Evolutionary conservation across 2,888 invertebrate species (phyloP).

Genomic region (Pyrgus malvae): DNA sequence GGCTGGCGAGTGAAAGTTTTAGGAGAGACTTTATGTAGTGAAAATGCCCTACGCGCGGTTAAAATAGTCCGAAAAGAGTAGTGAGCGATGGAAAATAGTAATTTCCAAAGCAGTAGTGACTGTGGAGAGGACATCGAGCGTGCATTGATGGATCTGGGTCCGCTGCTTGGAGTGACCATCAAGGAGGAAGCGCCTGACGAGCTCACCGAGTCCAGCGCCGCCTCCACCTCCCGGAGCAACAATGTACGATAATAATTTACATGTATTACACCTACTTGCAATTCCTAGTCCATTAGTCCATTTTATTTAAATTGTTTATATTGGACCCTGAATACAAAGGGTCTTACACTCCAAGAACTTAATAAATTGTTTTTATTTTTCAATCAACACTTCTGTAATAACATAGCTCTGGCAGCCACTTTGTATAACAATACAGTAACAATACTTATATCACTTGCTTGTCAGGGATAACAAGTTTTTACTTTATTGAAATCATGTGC

Average conservation of each 20-base stretch:
- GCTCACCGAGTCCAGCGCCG: slow-evolving; percentile 48
- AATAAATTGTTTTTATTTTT: no score
- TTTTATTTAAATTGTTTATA: no score
- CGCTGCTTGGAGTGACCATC: slow-evolving; percentile 70
- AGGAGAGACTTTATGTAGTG: slow-evolving; percentile 40
- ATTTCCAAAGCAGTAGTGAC: slow-evolving; percentile 64
- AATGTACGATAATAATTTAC: slow-evolving; percentile 48
- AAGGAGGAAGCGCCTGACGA: slow-evolving; percentile 74
- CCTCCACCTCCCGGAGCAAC: slow-evolving; percentile 42
- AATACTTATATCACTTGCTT: no score
- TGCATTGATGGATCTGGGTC: slow-evolving; percentile 74
- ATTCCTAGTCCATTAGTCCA: no score
- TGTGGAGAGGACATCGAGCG: slow-evolving; percentile 74
- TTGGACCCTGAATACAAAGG: no score
- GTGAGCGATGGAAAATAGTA: slow-evolving; percentile 64
- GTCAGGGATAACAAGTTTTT: no score
- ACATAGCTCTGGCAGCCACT: no score
- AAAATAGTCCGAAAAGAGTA: slow-evolving; percentile 43
- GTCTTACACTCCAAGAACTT: no score
- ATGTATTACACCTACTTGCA: background rate
- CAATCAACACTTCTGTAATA: no score
- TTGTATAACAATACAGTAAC: no score
- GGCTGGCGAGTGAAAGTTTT: slow-evolving; percentile 67
- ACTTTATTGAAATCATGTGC: no score
- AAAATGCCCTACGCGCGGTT: slow-evolving; percentile 52